Evolutionary conservation across 2,113 vertebrate species (phyloP), one percentile per base, ranked within the genome.

Genomic region (Perognathus longimembris): DNA sequence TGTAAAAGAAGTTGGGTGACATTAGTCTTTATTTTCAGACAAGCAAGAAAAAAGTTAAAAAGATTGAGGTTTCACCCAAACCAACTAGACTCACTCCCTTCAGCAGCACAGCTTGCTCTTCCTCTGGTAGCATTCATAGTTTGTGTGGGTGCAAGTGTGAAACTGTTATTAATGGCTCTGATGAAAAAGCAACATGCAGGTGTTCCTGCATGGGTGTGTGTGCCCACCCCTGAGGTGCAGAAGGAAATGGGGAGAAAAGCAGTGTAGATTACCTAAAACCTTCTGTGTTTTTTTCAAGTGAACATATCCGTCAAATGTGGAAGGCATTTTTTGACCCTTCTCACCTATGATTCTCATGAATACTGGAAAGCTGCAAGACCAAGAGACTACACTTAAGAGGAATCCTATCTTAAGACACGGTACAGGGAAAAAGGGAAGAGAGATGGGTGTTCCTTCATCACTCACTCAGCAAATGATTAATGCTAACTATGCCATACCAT

Each of bases 41-140:
- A 28, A 88, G 15, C 30, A 86, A 81, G 70, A 84, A 93, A 89
- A 71, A 81, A 28, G 45, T 28, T 61, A 88, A 77, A 76, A 40
- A 17, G 45, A 36, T 11, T 42, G 40, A 21, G 36, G 36, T 75
- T 57, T 91, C 50, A 69, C 66, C 15, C 40, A 74, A 42, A 85
- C 20, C 32, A 70, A 67, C 45, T 34, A 81, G 40, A 40, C 3
- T 38, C n/a, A 30, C 82, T 36, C 28, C 78, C 28, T 63, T 71
- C 71, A 70, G 34, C 40, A 26, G 22, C 34, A 34, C 57, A 17
- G 1, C 77, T 70, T 21, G 30, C 63, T 36, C 32, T 61, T 26
- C 18, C 73, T 38, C 1, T 38, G 32, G 61, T 42, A 66, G 21
- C 76, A 7, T 34, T 45, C 45, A 32, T 20, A 36, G 63, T 77